Evolutionary conservation across 2,888 invertebrate genomes (phyloP).

Genomic region (Horisme vitalbata): DNA sequence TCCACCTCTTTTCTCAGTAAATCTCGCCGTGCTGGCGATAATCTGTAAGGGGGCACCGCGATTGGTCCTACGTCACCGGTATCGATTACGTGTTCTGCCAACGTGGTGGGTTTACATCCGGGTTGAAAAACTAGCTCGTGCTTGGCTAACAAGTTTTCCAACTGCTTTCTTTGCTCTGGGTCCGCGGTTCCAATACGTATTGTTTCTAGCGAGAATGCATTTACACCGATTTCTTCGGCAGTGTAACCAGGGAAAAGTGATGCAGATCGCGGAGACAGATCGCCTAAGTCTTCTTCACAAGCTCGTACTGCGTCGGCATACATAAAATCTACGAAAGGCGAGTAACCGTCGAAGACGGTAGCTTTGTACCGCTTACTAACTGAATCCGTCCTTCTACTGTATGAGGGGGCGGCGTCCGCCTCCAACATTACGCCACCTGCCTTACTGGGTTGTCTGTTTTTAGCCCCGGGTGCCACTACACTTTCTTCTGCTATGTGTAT

Average conservation of each 20-base stretch:
- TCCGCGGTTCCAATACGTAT: conserved; percentile 1
- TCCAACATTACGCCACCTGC: too few relatives aligned
- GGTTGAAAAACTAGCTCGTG: background rate
- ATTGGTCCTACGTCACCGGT: background rate
- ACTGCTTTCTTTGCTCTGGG: background rate
- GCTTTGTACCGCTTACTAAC: background rate
- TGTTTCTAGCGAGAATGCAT: background rate
- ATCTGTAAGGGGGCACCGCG: conserved; percentile 3
- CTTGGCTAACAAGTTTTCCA: conserved; percentile 4
- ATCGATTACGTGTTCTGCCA: conserved; percentile 5
- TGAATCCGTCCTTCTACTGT: too few relatives aligned
- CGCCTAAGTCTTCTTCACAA: background rate
- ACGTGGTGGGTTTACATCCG: background rate
- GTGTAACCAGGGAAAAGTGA: conserved; percentile 1
- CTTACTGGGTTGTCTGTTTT: too few relatives aligned
- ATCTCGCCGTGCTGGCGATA: conserved; percentile 3
- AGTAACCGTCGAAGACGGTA: conserved; percentile 4
- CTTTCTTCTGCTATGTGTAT: background rate
- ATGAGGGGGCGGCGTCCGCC: too few relatives aligned
- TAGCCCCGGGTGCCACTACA: too few relatives aligned
- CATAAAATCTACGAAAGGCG: conserved; percentile 7
- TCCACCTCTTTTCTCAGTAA: background rate
- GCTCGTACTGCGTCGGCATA: conserved; percentile 3
- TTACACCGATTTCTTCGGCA: conserved; percentile 6
- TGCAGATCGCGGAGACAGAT: conserved; percentile 3